phyloP scores from a whole-genome alignment of 2,888 invertebrate species.

The Apamea epomidion region DNA sequence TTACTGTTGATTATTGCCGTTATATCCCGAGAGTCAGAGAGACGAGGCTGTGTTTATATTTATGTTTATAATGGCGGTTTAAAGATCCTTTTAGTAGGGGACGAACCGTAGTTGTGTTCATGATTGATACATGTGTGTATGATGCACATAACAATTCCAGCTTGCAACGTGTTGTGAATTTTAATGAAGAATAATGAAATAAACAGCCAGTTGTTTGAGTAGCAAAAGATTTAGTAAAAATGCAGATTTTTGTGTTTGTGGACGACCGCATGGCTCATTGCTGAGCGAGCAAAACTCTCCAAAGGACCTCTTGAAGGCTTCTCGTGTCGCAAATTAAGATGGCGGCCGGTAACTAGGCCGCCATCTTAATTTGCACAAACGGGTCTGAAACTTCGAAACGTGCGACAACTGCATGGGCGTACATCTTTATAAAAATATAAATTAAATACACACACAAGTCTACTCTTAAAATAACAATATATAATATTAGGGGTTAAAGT shows the following conservation, averaged over 20 bases:
- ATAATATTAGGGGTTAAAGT: too few relatives aligned
- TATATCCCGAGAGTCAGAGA: background rate
- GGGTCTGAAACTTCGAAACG: too few relatives aligned
- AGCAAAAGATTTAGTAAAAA: background rate
- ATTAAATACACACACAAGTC: background rate
- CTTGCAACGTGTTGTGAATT: background rate
- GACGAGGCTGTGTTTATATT: background rate
- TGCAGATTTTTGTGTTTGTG: background rate
- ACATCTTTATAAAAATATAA: background rate
- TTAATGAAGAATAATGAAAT: slow-evolving; percentile 2
- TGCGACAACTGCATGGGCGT: too few relatives aligned
- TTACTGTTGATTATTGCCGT: background rate
- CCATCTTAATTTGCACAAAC: too few relatives aligned
- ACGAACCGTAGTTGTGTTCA: background rate
- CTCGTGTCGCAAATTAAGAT: slow-evolving; percentile 21
- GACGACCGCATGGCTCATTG: background rate
- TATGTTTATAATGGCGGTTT: background rate
- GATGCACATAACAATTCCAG: background rate
- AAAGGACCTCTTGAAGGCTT: slow-evolving; percentile 23
- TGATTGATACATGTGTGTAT: slow-evolving; percentile 8
- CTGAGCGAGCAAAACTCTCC: slow-evolving; percentile 1
- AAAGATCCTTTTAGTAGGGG: slow-evolving; percentile 1
- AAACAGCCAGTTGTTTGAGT: background rate
- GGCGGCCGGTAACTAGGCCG: background rate
- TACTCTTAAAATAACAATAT: too few relatives aligned